phyloP scores from a whole-genome alignment of 2,797 vertebrate genomes.

The Macropus fuliginosus region DNA sequence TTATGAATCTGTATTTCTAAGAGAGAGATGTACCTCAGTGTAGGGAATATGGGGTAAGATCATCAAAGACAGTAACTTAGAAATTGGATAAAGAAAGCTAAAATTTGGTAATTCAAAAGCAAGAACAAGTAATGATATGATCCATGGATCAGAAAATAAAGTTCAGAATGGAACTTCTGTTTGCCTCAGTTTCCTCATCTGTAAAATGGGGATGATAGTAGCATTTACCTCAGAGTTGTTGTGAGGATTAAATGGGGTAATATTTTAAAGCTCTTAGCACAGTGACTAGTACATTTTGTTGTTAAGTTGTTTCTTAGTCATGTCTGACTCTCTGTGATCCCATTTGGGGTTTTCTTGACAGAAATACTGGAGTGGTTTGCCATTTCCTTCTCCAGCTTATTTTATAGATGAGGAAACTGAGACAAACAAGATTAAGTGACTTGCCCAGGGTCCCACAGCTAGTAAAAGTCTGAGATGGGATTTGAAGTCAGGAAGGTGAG shows the following conservation, averaged over 20 bases:
- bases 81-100: too few species aligned
- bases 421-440: not conserved
- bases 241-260: not conserved
- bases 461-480: not conserved
- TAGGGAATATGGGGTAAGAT: too few species aligned
- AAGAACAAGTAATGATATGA: too few species aligned
- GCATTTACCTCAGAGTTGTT: not conserved
- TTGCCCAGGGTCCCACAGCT: not conserved
- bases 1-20: too few species aligned
- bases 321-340: not conserved
- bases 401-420: not conserved
- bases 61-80: too few species aligned
- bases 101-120: too few species aligned
- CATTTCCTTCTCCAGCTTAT: not conserved
- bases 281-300: not conserved
- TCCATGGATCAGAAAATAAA: too few species aligned
- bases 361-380: not conserved
- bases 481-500: not conserved
- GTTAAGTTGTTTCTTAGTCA: not conserved
- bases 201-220: too few species aligned
- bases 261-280: not conserved
- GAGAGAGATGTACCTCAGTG: too few species aligned
- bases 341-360: not conserved
- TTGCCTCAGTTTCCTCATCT: not conserved
- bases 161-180: too few species aligned